Evolutionary conservation across 2,797 vertebrate genomes (phyloP), one percentile per base, ranked within the genome.

Genomic region (Notolepis coatsorum): DNA sequence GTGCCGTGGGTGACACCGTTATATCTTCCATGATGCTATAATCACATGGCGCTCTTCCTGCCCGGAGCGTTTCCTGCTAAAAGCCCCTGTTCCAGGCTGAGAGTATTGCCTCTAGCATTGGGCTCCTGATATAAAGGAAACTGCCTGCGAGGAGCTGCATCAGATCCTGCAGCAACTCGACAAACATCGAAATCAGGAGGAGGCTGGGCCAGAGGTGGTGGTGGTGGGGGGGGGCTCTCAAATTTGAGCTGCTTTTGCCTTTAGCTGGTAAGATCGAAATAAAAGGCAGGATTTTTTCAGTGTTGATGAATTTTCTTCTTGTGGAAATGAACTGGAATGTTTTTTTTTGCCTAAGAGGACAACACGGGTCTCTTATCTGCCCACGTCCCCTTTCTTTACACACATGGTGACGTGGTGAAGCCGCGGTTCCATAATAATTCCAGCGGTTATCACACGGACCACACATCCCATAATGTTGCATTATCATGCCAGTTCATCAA

Each of bases 131-230:
- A 0, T 37, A 37, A 50, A 38, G 1, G 18, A 28, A 2, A 9
- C 12, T 31, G 5, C 30, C 18, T 74, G 56, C 54, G 41, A 42
- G 37, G 65, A 23, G 24, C 52, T 42, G 48, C 43, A 60, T 81
- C 41, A 71, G 65, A 81, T 74, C 68, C 18, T 71, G 38, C 66
- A 73, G 55, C 69, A 18, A 17, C 51, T 72, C 57, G 63, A 53
- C 23, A 7, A 17, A 61, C 77, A 63, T 81, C 74, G 81, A 76
- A 78, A 24, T 45, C 49, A 3, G 31, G n/a, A 10, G 17, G 10
- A 51, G 25, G 52, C 30, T 57, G 52, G 23, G 13, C 56, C 2
- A 15, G 20, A 15, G n/a, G 2, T 7, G 31, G n/a, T n/a, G 10
- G 35, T 23, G 12, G 3, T 18, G 1, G 37, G 25, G 7, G 18